phyloP scores from a whole-genome alignment of 2,797 vertebrate species.

The Sebastes minor region DNA sequence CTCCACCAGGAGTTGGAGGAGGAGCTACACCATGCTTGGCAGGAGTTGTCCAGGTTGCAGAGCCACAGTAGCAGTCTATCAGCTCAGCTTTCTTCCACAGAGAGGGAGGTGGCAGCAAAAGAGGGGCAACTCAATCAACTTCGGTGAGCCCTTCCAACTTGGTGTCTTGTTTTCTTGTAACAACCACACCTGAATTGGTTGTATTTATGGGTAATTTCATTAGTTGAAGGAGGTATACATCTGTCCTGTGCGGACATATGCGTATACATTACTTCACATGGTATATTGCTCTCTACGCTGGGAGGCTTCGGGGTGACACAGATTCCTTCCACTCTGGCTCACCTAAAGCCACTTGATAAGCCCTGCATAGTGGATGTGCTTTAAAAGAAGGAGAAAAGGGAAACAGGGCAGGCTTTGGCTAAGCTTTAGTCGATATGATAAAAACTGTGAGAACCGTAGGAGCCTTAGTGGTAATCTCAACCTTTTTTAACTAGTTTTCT shows the following conservation, averaged over 20 bases:
- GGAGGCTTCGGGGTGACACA: conserved; percentile 72
- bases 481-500: conserved; percentile 78
- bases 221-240: not conserved
- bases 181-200: not conserved
- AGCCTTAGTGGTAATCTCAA: conserved; percentile 81
- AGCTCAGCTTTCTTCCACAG: conserved; percentile 67
- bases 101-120: conserved; percentile 63
- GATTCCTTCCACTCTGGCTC: conserved; percentile 70
- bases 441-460: conserved; percentile 79
- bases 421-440: conserved; percentile 84
- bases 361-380: conserved; percentile 73
- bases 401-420: conserved; percentile 78
- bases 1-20: conserved; percentile 71
- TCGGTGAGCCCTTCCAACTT: conserved; percentile 61
- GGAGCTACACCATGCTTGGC: conserved; percentile 55
- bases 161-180: not conserved
- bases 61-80: conserved; percentile 52
- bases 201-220: conserved; percentile 5
- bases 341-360: conserved; percentile 79
- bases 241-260: not conserved
- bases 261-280: conserved; percentile 7
- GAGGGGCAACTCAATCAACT: conserved; percentile 68
- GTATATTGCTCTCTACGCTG: conserved; percentile 42
- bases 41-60: conserved; percentile 64
- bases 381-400: conserved; percentile 75